These are phyloP conservation scores for Chelonus insularis DNA, from an alignment of 1,140 invertebrate species.

Conservation along the genomic window DNA sequence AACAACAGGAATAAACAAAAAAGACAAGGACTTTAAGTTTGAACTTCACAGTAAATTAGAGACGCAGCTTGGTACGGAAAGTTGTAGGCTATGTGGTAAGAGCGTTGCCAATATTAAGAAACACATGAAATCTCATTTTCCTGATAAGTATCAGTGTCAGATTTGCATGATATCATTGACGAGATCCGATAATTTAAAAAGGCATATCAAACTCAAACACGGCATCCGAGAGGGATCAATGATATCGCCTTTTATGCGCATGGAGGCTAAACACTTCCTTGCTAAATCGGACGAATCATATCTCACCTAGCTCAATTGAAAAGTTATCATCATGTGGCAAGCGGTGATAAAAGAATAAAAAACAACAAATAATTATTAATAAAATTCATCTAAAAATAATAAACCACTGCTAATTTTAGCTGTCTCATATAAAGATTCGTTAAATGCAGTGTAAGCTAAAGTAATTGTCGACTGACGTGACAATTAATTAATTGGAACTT, in stretches of 20 bases:
- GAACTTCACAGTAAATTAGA: constrained; percentile 54
- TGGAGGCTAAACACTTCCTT: constrained; percentile 56
- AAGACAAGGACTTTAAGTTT: constrained; percentile 57
- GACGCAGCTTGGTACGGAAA: constrained; percentile 47
- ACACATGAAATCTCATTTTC: constrained; percentile 60
- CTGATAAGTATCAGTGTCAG: constrained; percentile 58
- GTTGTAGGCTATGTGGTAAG: constrained; percentile 58
- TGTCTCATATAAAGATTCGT: no score
- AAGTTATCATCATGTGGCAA: constrained; percentile 6
- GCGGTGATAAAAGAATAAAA: background rate
- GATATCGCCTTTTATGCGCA: constrained; percentile 51
- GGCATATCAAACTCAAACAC: constrained; percentile 59
- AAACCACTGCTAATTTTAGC: no score
- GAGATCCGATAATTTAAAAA: constrained; percentile 59
- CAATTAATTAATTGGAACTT: no score
- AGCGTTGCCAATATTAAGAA: constrained; percentile 59
- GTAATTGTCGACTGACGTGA: no score
- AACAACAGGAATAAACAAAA: constrained; percentile 53
- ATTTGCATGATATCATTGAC: constrained; percentile 60
- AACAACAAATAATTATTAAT: background rate
- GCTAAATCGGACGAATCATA: constrained; percentile 52
- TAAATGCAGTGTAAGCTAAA: no score
- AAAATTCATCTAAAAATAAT: constrained; percentile 16
- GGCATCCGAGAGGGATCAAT: constrained; percentile 52
- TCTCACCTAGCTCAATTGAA: constrained; percentile 43